Evolutionary conservation across 2,888 invertebrate genomes (phyloP), one percentile per base, ranked within the genome.

Genomic region (Acanthosoma haemorrhoidale): DNA sequence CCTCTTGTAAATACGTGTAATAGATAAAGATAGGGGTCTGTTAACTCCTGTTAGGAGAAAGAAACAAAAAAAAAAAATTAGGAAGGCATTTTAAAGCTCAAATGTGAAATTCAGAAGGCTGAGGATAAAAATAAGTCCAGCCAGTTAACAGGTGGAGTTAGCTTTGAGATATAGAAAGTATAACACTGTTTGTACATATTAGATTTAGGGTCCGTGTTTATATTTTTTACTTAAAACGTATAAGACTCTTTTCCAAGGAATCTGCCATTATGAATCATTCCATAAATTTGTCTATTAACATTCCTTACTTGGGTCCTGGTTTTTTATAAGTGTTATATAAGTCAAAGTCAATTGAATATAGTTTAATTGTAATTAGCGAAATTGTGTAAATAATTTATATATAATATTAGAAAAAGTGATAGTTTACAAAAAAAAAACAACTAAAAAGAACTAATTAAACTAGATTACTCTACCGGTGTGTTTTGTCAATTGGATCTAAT

Each of bases 281-380:
- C 61, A 61, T 61, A 18, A 36, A 18, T 61, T 61, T 61, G 61
- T 61, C 61, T 61, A 25, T 51, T 34, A 61, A 64, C 64, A 64
- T 64, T 64, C 64, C 64, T 29, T 64, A 29, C n/a, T 64, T 64
- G 21, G 64, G 36, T 61, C 61, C 36, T 41, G 36, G 36, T 41
- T 31, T 41, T 21, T 64, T n/a, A 64, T 25, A 64, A 64, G 64
- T 64, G 25, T 57, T 57, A 34, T 29, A 21, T 61, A 64, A 64
- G 38, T 64, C 64, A 41, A 51, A 64, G 64, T 64, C 64, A 64
- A 64, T 64, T 64, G 64, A 41, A 64, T 13, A 39, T 64, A 64
- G 64, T 41, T 64, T 21, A 64, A 64, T 64, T 64, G 29, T 39
- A 39, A 39, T 39, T 64, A 64, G 64, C 41, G 5, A 39, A 64